A percentile compares a stretch with the other conserved stretches of the same genome.
Conservation (phyloP, 2,888 invertebrate genomes). For the Odontomyia ornata region DNA sequence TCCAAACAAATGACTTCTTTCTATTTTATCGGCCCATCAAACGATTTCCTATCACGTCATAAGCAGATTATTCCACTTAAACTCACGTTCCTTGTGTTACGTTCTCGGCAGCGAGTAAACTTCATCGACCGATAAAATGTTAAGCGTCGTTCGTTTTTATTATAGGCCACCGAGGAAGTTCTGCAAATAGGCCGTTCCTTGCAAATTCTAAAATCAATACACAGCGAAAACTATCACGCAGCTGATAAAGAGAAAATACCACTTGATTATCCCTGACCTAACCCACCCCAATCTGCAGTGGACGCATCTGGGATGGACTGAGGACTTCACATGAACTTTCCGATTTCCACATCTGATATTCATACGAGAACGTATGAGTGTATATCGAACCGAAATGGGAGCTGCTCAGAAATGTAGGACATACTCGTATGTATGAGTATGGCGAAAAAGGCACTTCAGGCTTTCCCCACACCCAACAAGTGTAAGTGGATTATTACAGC, state of each 20-base stretch:
- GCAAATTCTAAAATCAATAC: neutral
- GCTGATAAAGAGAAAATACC: too few species aligned
- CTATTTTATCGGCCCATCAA: neutral
- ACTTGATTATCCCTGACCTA: conserved; percentile 16
- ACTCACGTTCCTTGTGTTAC: neutral
- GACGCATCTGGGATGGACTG: neutral
- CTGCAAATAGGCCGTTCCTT: neutral
- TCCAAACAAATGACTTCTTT: neutral
- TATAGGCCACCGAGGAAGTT: neutral
- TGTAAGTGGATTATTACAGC: too few species aligned
- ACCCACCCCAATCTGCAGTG: neutral
- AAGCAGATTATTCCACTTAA: neutral
- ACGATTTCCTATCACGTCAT: neutral
- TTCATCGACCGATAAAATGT: neutral
- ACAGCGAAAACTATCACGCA: neutral
- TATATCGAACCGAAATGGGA: neutral
- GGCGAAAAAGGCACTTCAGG: neutral
- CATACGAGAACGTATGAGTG: neutral
- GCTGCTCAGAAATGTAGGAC: neutral
- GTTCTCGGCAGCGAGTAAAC: neutral
- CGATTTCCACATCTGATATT: neutral
- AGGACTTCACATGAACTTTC: neutral
- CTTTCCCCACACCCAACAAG: neutral
- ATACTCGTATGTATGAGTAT: neutral
- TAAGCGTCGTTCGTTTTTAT: neutral